These are phyloP conservation scores for Calidris pygmaea DNA, from an alignment of 2,113 vertebrate species.

Conservation along the genomic window DNA sequence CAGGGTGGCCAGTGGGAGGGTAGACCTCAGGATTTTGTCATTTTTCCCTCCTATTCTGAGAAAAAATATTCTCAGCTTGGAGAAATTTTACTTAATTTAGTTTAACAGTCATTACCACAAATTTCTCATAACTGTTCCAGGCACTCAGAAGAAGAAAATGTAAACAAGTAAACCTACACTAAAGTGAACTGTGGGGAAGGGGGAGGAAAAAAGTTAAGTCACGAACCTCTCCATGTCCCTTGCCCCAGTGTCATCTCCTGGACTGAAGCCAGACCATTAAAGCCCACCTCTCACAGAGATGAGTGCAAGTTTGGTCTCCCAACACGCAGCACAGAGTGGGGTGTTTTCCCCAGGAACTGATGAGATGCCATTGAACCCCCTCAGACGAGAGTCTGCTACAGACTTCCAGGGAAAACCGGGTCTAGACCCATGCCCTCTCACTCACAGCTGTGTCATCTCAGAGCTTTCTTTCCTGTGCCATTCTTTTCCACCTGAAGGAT, in stretches of 20 bases:
- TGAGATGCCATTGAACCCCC: background rate
- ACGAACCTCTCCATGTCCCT: background rate
- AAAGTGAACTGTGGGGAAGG: background rate
- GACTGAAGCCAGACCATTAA: accelerated
- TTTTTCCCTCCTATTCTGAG: background rate
- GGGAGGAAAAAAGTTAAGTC: background rate
- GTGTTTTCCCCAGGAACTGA: background rate
- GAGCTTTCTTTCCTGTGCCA: background rate
- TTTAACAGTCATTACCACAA: background rate
- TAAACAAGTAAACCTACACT: background rate
- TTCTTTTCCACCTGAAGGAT: background rate
- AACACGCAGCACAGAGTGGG: background rate
- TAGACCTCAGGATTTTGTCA: background rate
- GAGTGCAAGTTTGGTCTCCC: background rate
- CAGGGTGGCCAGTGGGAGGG: background rate
- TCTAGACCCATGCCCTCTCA: accelerated
- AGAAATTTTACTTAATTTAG: background rate
- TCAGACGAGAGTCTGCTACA: background rate
- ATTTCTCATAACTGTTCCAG: background rate
- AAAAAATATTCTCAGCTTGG: background rate
- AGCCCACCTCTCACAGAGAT: background rate
- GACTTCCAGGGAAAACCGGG: accelerated
- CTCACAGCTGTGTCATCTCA: background rate
- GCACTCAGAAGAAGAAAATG: background rate
- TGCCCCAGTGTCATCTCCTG: background rate